phyloP scores from a whole-genome alignment of 2,113 vertebrate genomes.

The Dipodomys merriami region DNA sequence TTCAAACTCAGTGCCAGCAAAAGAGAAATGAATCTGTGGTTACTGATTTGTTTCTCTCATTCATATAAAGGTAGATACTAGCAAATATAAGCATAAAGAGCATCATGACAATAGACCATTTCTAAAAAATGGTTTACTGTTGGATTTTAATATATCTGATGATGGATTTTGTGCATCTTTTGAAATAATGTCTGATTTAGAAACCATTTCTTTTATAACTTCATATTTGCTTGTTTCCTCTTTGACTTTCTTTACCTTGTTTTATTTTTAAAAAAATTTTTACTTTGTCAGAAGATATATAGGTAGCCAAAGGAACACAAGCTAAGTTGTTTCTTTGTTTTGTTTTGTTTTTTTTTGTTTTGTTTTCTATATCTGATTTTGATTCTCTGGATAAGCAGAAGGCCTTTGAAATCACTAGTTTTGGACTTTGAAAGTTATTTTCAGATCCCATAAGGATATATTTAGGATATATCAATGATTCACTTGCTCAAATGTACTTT shows the following conservation, averaged over 20 bases:
- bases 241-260: neutral
- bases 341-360: neutral
- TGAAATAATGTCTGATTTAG: neutral
- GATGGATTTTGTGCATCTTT: neutral
- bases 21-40: neutral
- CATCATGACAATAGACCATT: neutral
- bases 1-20: no score
- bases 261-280: neutral
- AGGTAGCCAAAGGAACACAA: neutral
- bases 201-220: neutral
- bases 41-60: neutral
- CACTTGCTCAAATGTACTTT: neutral
- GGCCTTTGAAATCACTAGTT: neutral
- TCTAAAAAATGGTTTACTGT: neutral
- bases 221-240: neutral
- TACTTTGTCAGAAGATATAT: neutral
- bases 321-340: neutral
- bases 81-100: conserved; percentile 13
- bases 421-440: neutral
- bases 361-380: neutral
- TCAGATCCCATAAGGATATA: neutral
- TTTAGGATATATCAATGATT: neutral
- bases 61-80: neutral
- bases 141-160: neutral
- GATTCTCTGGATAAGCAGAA: neutral